Percentiles rank a stretch among this genome's conserved stretches.
phyloP scores from a whole-genome alignment of 1,140 invertebrate species.

The Temnothorax longispinosus region DNA sequence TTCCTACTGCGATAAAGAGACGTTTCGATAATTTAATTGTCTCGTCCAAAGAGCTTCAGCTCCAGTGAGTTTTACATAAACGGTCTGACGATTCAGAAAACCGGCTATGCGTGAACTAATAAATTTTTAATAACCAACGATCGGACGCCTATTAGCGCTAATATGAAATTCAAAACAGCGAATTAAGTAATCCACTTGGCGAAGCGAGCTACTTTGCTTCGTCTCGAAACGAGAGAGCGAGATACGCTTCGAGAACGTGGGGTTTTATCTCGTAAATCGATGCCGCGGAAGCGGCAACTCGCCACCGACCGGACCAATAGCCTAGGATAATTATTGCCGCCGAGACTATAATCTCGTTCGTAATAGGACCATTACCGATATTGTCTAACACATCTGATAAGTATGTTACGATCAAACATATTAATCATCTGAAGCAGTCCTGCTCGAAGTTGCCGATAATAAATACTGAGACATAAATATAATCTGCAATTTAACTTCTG shows the following conservation, averaged over 20 bases:
- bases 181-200: slow-evolving; percentile 41
- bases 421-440: slow-evolving; percentile 31
- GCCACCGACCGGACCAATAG: neutral
- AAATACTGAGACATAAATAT: slow-evolving; percentile 10
- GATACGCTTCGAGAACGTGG: slow-evolving; percentile 2
- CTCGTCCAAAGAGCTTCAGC: too few species aligned
- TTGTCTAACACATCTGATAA: slow-evolving; percentile 55
- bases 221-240: slow-evolving; percentile 8
- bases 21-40: neutral
- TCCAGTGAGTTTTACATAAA: neutral
- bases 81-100: neutral
- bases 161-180: slow-evolving; percentile 54
- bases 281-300: neutral
- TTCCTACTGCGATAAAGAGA: neutral
- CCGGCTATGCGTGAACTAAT: neutral
- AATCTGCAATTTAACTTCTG: slow-evolving; percentile 1
- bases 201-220: neutral
- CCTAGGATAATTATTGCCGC: slow-evolving; percentile 28
- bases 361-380: slow-evolving; percentile 60
- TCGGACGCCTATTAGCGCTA: slow-evolving; percentile 32
- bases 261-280: slow-evolving; percentile 61
- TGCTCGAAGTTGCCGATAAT: slow-evolving; percentile 3
- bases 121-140: slow-evolving; percentile 35
- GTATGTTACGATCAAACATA: slow-evolving; percentile 40
- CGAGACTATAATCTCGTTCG: slow-evolving; percentile 34